A percentile compares a stretch with the other conserved stretches of the same genome.
Evolutionary conservation across 1,140 invertebrate genomes (phyloP).

Genomic region (Drosophila eugracilis): DNA sequence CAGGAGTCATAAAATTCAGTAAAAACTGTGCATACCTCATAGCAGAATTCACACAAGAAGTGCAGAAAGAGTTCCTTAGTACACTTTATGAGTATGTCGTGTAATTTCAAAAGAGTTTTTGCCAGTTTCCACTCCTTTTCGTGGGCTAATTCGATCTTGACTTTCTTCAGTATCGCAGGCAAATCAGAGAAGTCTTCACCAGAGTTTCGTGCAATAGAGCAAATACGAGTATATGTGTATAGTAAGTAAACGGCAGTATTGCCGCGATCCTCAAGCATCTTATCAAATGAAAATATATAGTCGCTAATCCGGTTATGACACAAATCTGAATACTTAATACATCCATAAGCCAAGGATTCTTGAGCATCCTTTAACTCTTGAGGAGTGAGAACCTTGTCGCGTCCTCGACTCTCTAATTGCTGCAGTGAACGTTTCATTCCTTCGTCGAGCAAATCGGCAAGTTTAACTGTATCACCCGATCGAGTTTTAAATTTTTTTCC

Average conservation of each 20-base stretch:
- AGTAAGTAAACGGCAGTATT: constrained; percentile 99
- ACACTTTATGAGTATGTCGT: constrained; percentile 94
- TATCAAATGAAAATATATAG: constrained; percentile 99
- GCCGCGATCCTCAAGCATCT: constrained; percentile 99
- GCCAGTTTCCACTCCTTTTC: constrained; percentile 98
- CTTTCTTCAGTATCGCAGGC: constrained; percentile 84
- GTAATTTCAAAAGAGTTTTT: constrained; percentile 94
- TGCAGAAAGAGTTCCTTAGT: constrained; percentile 95
- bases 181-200: constrained; percentile 87
- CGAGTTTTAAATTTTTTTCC: constrained; percentile 99
- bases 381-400: constrained; percentile 92
- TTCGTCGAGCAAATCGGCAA: constrained; percentile 97
- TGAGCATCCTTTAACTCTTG: constrained; percentile 94
- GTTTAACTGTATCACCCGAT: constrained; percentile 97
- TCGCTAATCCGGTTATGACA: constrained; percentile 97
- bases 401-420: constrained; percentile 95
- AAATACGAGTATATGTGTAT: constrained; percentile 97
- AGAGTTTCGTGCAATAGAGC: constrained; percentile 94
- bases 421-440: constrained; percentile 93
- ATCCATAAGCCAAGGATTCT: constrained; percentile 97
- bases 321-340: constrained; percentile 99
- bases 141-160: constrained; percentile 89
- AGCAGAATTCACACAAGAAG: constrained; percentile 97
- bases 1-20: constrained; percentile 99
- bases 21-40: constrained; percentile 96